These are phyloP conservation scores for Vollenhovia emeryi DNA, from an alignment of 1,140 invertebrate genomes.

Conservation along the genomic window DNA sequence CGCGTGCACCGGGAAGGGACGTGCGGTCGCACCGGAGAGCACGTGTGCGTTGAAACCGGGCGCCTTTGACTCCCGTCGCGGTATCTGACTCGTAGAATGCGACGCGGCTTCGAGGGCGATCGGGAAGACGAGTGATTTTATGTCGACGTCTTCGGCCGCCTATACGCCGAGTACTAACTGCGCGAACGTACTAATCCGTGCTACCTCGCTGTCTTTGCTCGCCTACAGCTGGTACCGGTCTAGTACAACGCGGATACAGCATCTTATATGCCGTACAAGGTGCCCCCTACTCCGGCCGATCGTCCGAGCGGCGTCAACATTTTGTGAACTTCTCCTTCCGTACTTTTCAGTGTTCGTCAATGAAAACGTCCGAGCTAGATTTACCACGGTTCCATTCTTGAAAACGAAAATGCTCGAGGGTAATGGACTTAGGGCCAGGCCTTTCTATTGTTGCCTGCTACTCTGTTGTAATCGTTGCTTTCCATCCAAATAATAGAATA, in stretches of 20 bases:
- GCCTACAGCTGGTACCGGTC: conserved; percentile 71
- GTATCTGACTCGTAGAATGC: neutral
- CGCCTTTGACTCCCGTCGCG: neutral
- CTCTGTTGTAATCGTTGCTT: neutral
- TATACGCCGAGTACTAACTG: conserved; percentile 28
- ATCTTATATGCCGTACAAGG: conserved; percentile 73
- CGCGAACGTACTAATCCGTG: conserved; percentile 40
- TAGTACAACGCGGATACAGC: conserved; percentile 69
- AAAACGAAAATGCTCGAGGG: neutral
- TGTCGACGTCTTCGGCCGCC: neutral
- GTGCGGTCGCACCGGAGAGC: neutral
- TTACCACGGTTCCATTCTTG: neutral
- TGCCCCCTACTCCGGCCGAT: conserved; percentile 69
- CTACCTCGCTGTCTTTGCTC: conserved; percentile 64
- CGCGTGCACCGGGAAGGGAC: neutral
- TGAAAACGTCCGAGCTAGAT: neutral
- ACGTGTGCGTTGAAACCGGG: neutral
- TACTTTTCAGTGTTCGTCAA: neutral
- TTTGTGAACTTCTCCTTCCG: conserved; percentile 16
- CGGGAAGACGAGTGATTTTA: conserved; percentile 36
- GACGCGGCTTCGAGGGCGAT: neutral
- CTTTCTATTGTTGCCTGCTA: neutral
- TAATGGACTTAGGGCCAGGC: neutral
- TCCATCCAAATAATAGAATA: too few relatives aligned
- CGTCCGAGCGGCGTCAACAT: neutral